These are phyloP conservation scores for Embidobia sp. DNA, from an alignment of 2,888 invertebrate species.

Conservation along the genomic window DNA sequence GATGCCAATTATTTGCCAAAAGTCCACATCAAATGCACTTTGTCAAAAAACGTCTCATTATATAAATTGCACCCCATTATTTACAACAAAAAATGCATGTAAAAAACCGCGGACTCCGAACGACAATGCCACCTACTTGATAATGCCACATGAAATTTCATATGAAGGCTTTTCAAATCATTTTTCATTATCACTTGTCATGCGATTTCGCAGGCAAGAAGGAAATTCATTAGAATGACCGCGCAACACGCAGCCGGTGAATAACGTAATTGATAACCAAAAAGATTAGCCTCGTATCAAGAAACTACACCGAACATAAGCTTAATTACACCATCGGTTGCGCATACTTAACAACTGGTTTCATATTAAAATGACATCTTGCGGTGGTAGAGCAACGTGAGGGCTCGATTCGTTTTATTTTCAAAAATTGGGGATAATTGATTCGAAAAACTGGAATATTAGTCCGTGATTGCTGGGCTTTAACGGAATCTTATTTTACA, in stretches of 20 bases:
- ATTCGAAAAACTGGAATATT: neutral
- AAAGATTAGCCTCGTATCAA: slow-evolving; percentile 49
- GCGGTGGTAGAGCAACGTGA: neutral
- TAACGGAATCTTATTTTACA: slow-evolving; percentile 1
- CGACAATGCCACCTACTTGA: slow-evolving; percentile 1
- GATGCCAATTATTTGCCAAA: no score
- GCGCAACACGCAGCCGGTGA: slow-evolving; percentile 41
- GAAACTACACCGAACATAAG: slow-evolving; percentile 25
- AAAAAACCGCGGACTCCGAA: slow-evolving; percentile 2
- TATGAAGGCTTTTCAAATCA: slow-evolving; percentile 18
- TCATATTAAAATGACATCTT: slow-evolving; percentile 32
- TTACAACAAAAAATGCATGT: neutral
- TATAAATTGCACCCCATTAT: neutral
- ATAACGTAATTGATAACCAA: slow-evolving; percentile 51
- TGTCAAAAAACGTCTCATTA: no score
- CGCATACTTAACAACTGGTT: slow-evolving; percentile 10
- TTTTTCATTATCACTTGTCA: slow-evolving; percentile 37
- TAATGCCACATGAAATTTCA: slow-evolving; percentile 4
- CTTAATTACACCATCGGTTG: slow-evolving; percentile 37
- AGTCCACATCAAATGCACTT: no score
- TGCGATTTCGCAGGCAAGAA: slow-evolving; percentile 36
- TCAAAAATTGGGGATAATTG: slow-evolving; percentile 1
- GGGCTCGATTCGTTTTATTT: neutral
- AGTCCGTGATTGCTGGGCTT: slow-evolving; percentile 7
- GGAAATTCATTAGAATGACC: slow-evolving; percentile 48